Conservation (phyloP, 2,797 vertebrate genomes). For the Acanthornis magna region DNA sequence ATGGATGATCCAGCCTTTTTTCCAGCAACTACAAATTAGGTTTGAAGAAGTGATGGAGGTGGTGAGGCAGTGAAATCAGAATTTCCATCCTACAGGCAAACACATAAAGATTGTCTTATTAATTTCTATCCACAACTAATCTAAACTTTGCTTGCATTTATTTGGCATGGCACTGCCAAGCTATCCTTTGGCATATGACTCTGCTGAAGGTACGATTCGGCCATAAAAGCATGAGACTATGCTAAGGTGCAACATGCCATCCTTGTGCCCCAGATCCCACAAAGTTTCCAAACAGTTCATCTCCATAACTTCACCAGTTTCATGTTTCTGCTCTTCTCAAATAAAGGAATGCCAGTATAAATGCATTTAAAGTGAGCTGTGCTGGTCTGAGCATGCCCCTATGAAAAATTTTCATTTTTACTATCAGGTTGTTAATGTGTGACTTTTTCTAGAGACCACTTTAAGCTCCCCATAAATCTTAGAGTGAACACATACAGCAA, state of each 20-base stretch:
- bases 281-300: neutral
- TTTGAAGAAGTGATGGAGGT: neutral
- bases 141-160: neutral
- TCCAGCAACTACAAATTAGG: neutral
- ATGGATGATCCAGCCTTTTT: neutral
- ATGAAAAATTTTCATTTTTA: neutral
- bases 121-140: neutral
- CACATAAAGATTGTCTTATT: neutral
- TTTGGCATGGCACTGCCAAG: neutral
- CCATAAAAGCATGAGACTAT: neutral
- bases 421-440: neutral
- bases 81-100: neutral
- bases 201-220: neutral
- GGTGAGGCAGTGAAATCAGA: neutral
- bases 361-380: neutral
- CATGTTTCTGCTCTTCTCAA: neutral
- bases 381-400: neutral
- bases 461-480: neutral
- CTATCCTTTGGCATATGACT: neutral
- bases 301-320: neutral
- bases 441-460: neutral
- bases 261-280: neutral
- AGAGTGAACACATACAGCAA: neutral
- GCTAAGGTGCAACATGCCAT: neutral
- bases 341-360: neutral